A percentile compares a stretch with the other conserved stretches of the same genome.
These are phyloP conservation scores for Periophthalmodon schlosseri DNA, from an alignment of 2,113 vertebrate genomes.

Conservation along the genomic window DNA sequence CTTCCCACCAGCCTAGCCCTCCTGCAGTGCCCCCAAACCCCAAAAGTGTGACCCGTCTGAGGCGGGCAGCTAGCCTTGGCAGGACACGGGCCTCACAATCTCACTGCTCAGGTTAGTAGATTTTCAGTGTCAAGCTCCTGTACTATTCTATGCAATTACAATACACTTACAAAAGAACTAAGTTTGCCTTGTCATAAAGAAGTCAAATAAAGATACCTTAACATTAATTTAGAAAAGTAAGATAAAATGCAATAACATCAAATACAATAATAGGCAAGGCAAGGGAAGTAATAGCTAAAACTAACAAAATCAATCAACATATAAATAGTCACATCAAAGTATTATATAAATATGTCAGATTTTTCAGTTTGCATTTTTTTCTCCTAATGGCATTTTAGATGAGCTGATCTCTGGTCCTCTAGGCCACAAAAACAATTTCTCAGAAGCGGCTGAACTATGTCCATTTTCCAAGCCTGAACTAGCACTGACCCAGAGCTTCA, in stretches of 20 bases:
- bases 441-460: constrained; percentile 78
- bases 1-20: constrained; percentile 75
- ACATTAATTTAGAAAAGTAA: too few relatives aligned
- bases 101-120: constrained; percentile 73
- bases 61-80: constrained; percentile 78
- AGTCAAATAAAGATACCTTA: too few relatives aligned
- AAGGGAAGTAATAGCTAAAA: neutral
- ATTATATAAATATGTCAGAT: neutral
- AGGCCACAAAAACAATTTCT: constrained; percentile 76
- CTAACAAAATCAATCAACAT: neutral
- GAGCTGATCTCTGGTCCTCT: constrained; percentile 65
- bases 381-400: constrained; percentile 61
- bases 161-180: neutral
- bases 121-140: neutral
- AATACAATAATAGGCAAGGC: neutral
- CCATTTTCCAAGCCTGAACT: constrained; percentile 85
- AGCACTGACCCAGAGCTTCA: constrained; percentile 82
- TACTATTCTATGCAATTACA: neutral
- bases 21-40: constrained; percentile 67
- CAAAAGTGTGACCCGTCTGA: constrained; percentile 65
- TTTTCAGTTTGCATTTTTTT: constrained; percentile 23
- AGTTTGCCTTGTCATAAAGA: too few relatives aligned
- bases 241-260: neutral
- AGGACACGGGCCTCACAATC: constrained; percentile 62
- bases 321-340: neutral